Conservation (phyloP, 2,797 vertebrate genomes). For the Cercopithecus neglectus region DNA sequence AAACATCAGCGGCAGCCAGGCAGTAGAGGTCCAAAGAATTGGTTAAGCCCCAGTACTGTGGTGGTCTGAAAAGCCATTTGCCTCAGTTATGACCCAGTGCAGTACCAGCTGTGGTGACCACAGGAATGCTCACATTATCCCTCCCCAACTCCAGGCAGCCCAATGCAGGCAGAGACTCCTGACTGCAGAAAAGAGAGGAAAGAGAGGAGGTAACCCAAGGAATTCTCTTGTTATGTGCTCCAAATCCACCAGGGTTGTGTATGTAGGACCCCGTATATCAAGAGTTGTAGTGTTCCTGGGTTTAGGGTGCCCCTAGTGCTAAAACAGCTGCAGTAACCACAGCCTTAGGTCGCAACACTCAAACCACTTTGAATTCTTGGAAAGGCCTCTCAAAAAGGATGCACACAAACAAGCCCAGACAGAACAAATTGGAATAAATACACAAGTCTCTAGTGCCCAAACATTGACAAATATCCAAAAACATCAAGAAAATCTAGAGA, state of each 20-base stretch:
- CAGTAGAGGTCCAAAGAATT: background rate
- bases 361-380: background rate
- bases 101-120: background rate
- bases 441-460: background rate
- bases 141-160: background rate
- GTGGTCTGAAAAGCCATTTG: background rate
- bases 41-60: background rate
- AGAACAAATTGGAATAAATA: background rate
- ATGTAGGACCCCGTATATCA: background rate
- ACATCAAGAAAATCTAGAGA: background rate
- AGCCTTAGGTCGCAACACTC: background rate
- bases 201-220: background rate
- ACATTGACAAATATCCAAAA: background rate
- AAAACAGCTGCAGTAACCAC: background rate
- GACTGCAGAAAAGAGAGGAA: background rate
- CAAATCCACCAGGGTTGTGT: background rate
- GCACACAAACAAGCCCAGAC: background rate
- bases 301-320: background rate
- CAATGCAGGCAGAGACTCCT: background rate
- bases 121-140: background rate
- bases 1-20: background rate
- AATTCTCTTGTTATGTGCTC: background rate
- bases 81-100: background rate
- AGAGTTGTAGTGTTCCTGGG: background rate
- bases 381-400: background rate